Base-by-base conservation (phyloP, 2,797 vertebrate species). In the Calcarius lapponicus region DNA sequence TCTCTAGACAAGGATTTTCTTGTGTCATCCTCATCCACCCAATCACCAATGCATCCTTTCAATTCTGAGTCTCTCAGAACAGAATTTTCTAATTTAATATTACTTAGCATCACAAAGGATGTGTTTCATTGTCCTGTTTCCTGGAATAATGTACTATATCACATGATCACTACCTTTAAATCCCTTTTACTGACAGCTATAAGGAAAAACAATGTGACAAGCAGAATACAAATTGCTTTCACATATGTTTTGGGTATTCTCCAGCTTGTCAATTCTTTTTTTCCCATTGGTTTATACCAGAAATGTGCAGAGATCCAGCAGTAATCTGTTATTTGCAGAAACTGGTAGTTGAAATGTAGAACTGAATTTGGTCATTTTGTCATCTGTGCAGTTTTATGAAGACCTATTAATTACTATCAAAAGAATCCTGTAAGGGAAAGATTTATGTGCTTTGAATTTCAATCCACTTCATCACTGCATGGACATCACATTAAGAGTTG, bases 161-260 rank as follows among this genome's bases (percentile, higher is more conserved):
- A 54, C 65, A 36, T 43, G 34, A 65, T 61, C 8, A 86, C 42
- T 73, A 32, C 81, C 47, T 93, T 65, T 79, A 76, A 92, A 80
- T 79, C 69, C 51, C 22, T 92, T 85, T 86, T 36, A 66, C 54
- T 80, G 74, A 48, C 36, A 95, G 60, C n/a, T 69, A 3, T 66
- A 53, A 40, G 56, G 38, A 67, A 92, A 88, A 94, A 51, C 50
- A 94, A 58, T 62, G 76, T 94, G 86, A 87, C 61, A 86, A 70
- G n/a, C 17, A 83, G 74, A 95, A 56, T 79, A 81, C 11, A 79
- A 79, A 58, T 83, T 80, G 24, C 58, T 94, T 91, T 93, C 75
- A 65, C 43, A 72, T 92, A 90, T 28, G 15, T 67, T 86, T 93
- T 92, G 72, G 57, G 26, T 93, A 42, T 91, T 85, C 57, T 95